Base-by-base conservation (phyloP, 2,888 invertebrate species). In the Limulus polyphemus region DNA sequence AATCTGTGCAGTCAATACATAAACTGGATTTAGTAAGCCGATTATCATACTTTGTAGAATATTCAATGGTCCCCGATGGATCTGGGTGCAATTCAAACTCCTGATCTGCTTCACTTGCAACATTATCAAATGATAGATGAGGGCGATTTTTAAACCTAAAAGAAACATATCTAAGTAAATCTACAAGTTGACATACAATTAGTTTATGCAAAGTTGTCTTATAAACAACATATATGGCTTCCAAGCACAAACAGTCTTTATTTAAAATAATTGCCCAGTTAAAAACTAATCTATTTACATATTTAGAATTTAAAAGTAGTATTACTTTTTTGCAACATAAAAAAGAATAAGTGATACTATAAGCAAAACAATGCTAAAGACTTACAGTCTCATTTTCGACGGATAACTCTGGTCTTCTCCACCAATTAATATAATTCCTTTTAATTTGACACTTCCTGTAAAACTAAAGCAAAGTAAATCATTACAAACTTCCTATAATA, bases 51-150 rank as follows among this genome's bases (percentile, higher is more conserved):
- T 90, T 94, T 58, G 90, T 86, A 49, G 86, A 81, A 80, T 97
- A 97, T 77, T 97, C 94, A 61, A 93, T 77, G 65, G 83, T 79
- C 13, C 92, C 95, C 65, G 82, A 80, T 55, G 81, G 79, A 77
- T 97, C 94, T 66, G 82, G 83, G 67, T 85, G 83, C 57, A 97
- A 77, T 70, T 93, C 90, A 80, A 95, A 90, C 74, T 88, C 87
- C 78, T 97, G 94, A 75, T 95, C 94, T 10, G 92, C 81, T 71
- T 82, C 81, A 58, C 79, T 77, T 11, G 77, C 73, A 2, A 72
- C 70, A 79, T 95, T 90, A 79, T 95, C 95, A 79, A 99, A 98
- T 32, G 90, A 88, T 94, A 98, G 92, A 70, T 85, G 83, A 2
- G 90, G 90, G 64, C 89, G 83, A 79, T 97, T 97, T 79, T 95